Evolutionary conservation across 2,113 vertebrate genomes (phyloP), one percentile per base, ranked within the genome.

Genomic region (Amazona guildingii): DNA sequence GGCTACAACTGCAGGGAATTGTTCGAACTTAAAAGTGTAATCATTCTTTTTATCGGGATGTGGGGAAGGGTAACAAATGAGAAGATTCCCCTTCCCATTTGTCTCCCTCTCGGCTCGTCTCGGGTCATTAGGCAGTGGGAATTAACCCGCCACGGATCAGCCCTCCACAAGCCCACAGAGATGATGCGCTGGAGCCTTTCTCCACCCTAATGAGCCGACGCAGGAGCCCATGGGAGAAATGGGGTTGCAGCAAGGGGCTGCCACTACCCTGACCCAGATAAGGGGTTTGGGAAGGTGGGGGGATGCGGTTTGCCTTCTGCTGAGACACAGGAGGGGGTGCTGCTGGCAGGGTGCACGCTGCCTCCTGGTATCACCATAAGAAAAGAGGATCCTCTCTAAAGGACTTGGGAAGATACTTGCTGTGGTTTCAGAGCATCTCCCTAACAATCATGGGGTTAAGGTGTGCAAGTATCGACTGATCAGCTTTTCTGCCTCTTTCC

Each of bases 1-100:
- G 92, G 94, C 93, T 97, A 93, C 88, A 97, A 97, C 96, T 97
- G 93, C 93, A 92, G 95, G 95, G 94, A 97, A 96, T 97, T 96
- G 96, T 97, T 97, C n/a, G 35, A 92, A 97, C 96, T 96, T 96
- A 91, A 95, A 95, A 96, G 90, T 96, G 95, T 95, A 92, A 96
- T 96, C 66, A 84, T 96, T 94, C 92, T 95, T 94, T 94, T 90
- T 96, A 95, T 97, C 85, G 21, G 87, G 93, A 43, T 88, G 78
- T 95, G 91, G 90, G 83, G 96, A 82, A 91, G 91, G 88, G 92
- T 94, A 96, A 90, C 83, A 95, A 94, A 95, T 78, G 90, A 94
- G 90, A 94, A 94, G 90, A 91, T 93, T 95, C 84, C 90, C 75
- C 77, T 92, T 89, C 78, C 94, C 75, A 44, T 96, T 97, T 94